Base-by-base conservation (phyloP, 2,797 vertebrate species). In the Cuniculus paca region DNA sequence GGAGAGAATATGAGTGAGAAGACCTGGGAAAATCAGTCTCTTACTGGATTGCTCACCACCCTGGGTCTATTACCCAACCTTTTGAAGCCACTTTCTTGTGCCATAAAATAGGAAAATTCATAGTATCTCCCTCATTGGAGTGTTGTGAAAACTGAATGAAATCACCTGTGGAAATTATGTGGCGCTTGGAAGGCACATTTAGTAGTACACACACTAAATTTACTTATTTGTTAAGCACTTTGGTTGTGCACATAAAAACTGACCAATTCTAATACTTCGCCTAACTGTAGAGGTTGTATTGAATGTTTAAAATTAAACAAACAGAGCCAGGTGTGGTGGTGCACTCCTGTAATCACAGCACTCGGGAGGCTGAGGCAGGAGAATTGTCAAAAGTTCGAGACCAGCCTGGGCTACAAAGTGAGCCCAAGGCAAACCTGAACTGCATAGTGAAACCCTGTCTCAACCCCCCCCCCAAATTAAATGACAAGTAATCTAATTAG, bases 71-170 rank as follows among this genome's bases (percentile, higher is more conserved):
- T 88, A 58, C 74, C 45, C 82, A 86, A 56, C 45, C 5, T 87
- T 52, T 80, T 28, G 60, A 4, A 56, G 26, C 58, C 16, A 2
- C 94, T 96, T 95, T 91, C 34, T 70, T 88, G 54, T 52, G 56
- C 36, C n/a, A 39, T 86, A 79, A 70, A 91, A 79, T 90, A 48
- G 42, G 75, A 39, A 84, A 39, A 42, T 52, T 82, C 31, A 4
- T 94, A 39, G 52, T 74, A 42, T 82, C 17, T 86, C 20, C 42
- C n/a, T 90, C 16, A 17, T 28, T 65, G 31, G 28, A 31, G 63
- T 97, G n/a, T 63, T 92, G 50, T 91, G 63, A 58, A 84, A 77
- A n/a, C n/a, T n/a, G 45, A 94, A 24, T 93, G 58, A 88, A 88
- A n/a, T 86, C n/a, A 39, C 81, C 48, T 90, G 0, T 84, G 34